Evolutionary conservation across 2,888 invertebrate species (phyloP).

Genomic region (Andrena minutula): DNA sequence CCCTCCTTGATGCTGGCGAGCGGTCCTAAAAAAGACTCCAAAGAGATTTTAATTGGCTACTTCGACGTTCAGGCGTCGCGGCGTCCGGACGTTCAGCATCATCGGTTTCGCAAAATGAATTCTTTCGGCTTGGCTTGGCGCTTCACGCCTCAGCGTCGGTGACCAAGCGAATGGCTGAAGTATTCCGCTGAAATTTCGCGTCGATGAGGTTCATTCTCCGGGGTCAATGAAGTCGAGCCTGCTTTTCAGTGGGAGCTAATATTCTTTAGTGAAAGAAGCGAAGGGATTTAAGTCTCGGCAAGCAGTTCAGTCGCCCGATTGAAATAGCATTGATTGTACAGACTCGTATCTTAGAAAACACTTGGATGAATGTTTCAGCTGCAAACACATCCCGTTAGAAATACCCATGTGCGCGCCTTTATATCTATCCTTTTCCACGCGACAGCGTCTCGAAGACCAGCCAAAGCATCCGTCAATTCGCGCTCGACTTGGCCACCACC

Average conservation of each 20-base stretch:
- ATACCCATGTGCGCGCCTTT: neutral
- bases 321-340: too few relatives aligned
- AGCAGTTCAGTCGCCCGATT: too few relatives aligned
- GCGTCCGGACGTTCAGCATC: slow-evolving; percentile 40
- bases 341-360: too few relatives aligned
- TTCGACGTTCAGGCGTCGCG: slow-evolving; percentile 65
- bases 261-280: too few relatives aligned
- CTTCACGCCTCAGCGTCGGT: neutral
- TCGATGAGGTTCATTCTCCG: neutral
- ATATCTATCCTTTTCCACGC: neutral
- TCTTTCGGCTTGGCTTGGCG: slow-evolving; percentile 29
- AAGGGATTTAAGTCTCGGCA: too few relatives aligned
- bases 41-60: slow-evolving; percentile 79
- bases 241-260: too few relatives aligned
- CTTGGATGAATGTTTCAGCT: neutral
- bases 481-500: slow-evolving; percentile 8
- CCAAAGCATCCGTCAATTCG: slow-evolving; percentile 11
- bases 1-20: slow-evolving; percentile 49
- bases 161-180: neutral
- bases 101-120: slow-evolving; percentile 45
- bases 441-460: neutral
- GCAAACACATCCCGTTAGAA: neutral
- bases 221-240: too few relatives aligned
- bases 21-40: slow-evolving; percentile 69
- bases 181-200: neutral